A percentile compares a stretch with the other conserved stretches of the same genome.
Conservation (phyloP, 2,888 invertebrate genomes). For the Drosophila mayaguana region DNA sequence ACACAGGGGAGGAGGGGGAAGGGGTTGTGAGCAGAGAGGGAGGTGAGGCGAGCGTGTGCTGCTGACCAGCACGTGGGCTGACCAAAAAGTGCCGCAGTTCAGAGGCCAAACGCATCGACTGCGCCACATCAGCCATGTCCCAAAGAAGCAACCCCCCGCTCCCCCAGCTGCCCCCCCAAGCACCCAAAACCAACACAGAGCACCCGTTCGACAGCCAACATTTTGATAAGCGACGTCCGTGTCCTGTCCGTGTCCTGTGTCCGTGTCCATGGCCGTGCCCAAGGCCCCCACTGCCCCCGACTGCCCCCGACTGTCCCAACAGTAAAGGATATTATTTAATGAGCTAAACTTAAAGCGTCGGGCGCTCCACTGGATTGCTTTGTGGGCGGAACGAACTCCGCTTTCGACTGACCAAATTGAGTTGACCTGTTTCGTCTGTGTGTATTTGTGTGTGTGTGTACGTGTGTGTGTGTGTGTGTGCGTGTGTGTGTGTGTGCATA, state of each 20-base stretch:
- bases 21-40: no score
- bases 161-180: neutral
- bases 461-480: constrained; percentile 3
- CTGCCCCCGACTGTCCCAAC: constrained; percentile 24
- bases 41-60: constrained; percentile 10
- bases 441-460: constrained; percentile 9
- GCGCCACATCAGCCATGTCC: constrained; percentile 54
- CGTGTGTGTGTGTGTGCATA: constrained; percentile 41
- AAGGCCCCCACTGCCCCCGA: neutral
- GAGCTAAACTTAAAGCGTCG: constrained; percentile 81
- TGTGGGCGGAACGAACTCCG: constrained; percentile 34
- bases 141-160: constrained; percentile 27
- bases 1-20: neutral
- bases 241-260: neutral
- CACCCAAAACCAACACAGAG: neutral
- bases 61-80: constrained; percentile 69
- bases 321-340: constrained; percentile 83
- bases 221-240: constrained; percentile 72
- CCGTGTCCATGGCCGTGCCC: neutral
- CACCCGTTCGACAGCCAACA: constrained; percentile 74
- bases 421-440: constrained; percentile 73
- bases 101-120: constrained; percentile 78
- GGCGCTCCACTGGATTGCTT: constrained; percentile 46
- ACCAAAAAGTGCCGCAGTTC: constrained; percentile 73
- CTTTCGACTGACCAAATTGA: constrained; percentile 75